These are phyloP conservation scores for Berghia stephanieae DNA, from an alignment of 1,140 invertebrate species.

Conservation along the genomic window DNA sequence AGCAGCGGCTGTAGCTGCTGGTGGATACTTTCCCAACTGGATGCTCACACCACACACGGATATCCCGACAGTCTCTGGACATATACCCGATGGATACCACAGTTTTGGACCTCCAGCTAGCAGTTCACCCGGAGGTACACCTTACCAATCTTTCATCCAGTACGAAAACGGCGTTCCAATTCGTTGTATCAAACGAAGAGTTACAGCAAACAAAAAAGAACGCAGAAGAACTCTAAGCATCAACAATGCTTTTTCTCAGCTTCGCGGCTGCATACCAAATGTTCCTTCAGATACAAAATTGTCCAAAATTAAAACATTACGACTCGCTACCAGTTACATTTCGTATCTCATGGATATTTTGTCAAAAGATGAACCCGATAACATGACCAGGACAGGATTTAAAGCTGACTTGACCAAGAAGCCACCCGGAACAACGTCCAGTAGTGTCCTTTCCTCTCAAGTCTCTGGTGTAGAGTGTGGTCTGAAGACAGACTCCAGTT, in stretches of 20 bases:
- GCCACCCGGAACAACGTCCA: too few species aligned
- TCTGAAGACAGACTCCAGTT: background rate
- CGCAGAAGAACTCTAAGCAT: conserved; percentile 88
- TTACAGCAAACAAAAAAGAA: conserved; percentile 88
- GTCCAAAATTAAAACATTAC: conserved; percentile 71
- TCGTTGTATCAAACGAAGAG: conserved; percentile 54
- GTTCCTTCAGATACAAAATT: conserved; percentile 94
- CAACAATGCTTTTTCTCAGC: conserved; percentile 91
- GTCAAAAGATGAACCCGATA: conserved; percentile 69
- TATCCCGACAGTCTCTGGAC: conserved; percentile 15
- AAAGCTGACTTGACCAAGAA: conserved; percentile 67
- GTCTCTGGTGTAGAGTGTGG: background rate
- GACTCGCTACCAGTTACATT: conserved; percentile 70
- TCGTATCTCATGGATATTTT: conserved; percentile 69
- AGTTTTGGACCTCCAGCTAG: conserved; percentile 30
- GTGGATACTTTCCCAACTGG: conserved; percentile 45
- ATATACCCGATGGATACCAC: conserved; percentile 29
- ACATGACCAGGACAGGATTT: conserved; percentile 67
- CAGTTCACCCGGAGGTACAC: conserved; percentile 32
- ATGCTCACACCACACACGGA: conserved; percentile 34
- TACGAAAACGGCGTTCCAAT: conserved; percentile 47
- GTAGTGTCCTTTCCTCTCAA: too few species aligned
- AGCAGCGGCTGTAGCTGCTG: conserved; percentile 18
- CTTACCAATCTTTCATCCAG: conserved; percentile 45
- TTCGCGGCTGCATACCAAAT: conserved; percentile 93